Evolutionary conservation across 2,888 invertebrate genomes (phyloP), one percentile per base, ranked within the genome.

Genomic region (Spatulosminthurus flaviceps): DNA sequence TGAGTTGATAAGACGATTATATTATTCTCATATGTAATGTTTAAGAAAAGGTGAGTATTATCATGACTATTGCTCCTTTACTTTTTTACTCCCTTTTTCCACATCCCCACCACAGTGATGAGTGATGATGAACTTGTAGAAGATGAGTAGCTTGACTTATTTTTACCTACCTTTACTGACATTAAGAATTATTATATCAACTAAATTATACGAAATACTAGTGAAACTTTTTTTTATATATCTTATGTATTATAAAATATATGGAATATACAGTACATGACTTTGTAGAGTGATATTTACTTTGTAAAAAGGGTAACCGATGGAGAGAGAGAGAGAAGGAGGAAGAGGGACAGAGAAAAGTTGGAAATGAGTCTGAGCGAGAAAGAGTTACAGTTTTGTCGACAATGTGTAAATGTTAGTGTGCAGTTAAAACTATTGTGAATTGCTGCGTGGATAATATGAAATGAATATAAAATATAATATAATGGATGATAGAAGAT

Each of bases 1-100:
- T 11, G 74, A 74, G 72, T 72, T 75, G 75, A 75, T 75, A 61
- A 66, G 64, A 66, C 64, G 64, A 75, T 64, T 60, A 34, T 75
- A 75, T 75, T 75, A 60, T 74, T 51, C 1, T 22, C 7, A 7
- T 71, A 13, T 70, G 69, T 70, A 34, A 16, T 60, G 64, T 61
- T 75, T 29, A 34, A 9, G 19, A 51, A 13, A 5, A 64, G 64
- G 64, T 64, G 24, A 41, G 41, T 75, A 75, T 75, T 75, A 41
- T 24, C 60, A 60, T 60, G 60, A 60, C 1, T 73, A 64, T 19
- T 51, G n/a, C 51, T n/a, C 7, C 51, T 51, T 51, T 51, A 9
- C 34, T 34, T 4, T 34, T 34, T n/a, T 34, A 9, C 34, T 34
- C 34, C 34, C 34, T 34, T n/a, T n/a, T n/a, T n/a, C n/a, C 34